Percentiles rank a stretch among this genome's conserved stretches.
phyloP scores from a whole-genome alignment of 1,140 invertebrate genomes.

The Microplitis demolitor region DNA sequence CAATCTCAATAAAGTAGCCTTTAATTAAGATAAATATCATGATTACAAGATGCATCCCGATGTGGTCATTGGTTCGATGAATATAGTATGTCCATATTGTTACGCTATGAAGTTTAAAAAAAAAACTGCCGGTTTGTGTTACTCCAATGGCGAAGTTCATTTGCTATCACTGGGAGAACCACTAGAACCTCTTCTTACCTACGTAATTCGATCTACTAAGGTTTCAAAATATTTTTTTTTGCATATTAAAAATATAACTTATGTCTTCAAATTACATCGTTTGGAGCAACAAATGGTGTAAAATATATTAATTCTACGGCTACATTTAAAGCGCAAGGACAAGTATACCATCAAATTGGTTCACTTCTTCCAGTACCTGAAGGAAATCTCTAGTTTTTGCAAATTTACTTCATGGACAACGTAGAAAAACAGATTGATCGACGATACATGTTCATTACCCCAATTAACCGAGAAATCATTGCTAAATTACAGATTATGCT shows the following conservation, averaged over 20 bases:
- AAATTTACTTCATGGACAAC: slow-evolving; percentile 56
- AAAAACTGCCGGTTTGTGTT: slow-evolving; percentile 54
- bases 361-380: slow-evolving; percentile 37
- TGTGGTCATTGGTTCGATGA: slow-evolving; percentile 44
- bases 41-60: no score
- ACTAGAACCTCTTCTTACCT: slow-evolving; percentile 38
- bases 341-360: slow-evolving; percentile 44
- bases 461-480: slow-evolving; percentile 45
- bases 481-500: slow-evolving; percentile 45
- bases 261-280: slow-evolving; percentile 39
- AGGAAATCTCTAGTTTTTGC: slow-evolving; percentile 41
- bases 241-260: slow-evolving; percentile 35
- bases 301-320: slow-evolving; percentile 26
- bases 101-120: slow-evolving; percentile 50
- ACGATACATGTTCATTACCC: slow-evolving; percentile 40
- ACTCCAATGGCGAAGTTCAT: slow-evolving; percentile 48
- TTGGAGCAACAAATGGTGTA: slow-evolving; percentile 34
- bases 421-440: slow-evolving; percentile 49
- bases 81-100: slow-evolving; percentile 46
- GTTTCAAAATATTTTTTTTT: slow-evolving; percentile 47
- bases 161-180: slow-evolving; percentile 39
- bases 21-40: no score
- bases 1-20: no score
- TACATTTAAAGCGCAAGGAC: slow-evolving; percentile 39
- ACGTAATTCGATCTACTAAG: slow-evolving; percentile 46